These are phyloP conservation scores for Sebastes diaconus DNA, from an alignment of 2,797 vertebrate genomes.

Conservation along the genomic window DNA sequence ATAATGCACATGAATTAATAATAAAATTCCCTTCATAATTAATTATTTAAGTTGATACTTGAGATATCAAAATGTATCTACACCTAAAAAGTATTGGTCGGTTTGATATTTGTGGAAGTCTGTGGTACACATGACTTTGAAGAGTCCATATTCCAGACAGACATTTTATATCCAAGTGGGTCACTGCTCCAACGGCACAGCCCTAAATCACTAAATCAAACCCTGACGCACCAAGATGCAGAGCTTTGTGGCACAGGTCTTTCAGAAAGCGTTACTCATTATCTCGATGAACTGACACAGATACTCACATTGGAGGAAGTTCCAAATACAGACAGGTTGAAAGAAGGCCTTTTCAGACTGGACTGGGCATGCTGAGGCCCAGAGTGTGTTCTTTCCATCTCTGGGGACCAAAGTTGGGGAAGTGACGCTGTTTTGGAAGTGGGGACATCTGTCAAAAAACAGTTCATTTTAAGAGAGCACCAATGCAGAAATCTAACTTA, in stretches of 20 bases:
- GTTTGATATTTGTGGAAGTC: neutral
- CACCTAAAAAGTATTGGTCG: neutral
- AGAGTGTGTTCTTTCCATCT: slow-evolving; percentile 88
- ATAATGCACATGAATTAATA: neutral
- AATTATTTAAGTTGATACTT: neutral
- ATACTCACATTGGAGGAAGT: slow-evolving; percentile 81
- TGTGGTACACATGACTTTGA: neutral
- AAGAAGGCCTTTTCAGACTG: slow-evolving; percentile 92
- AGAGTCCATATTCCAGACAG: neutral
- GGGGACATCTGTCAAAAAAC: slow-evolving; percentile 86
- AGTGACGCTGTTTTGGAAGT: slow-evolving; percentile 89
- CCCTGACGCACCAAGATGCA: neutral
- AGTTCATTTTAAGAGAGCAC: neutral
- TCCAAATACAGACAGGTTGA: slow-evolving; percentile 96
- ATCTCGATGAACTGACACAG: neutral
- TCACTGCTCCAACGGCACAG: slow-evolving; percentile 5
- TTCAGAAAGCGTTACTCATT: neutral
- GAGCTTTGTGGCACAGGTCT: neutral
- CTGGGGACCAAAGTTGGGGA: slow-evolving; percentile 93
- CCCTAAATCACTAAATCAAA: neutral
- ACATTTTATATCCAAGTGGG: slow-evolving; percentile 1
- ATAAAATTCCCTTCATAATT: neutral
- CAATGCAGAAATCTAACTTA: neutral
- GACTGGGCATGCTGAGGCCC: slow-evolving; percentile 86
- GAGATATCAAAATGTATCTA: neutral